Evolutionary conservation across 2,888 invertebrate species (phyloP), one percentile per base, ranked within the genome.

Genomic region (Perizoma affinitatum): DNA sequence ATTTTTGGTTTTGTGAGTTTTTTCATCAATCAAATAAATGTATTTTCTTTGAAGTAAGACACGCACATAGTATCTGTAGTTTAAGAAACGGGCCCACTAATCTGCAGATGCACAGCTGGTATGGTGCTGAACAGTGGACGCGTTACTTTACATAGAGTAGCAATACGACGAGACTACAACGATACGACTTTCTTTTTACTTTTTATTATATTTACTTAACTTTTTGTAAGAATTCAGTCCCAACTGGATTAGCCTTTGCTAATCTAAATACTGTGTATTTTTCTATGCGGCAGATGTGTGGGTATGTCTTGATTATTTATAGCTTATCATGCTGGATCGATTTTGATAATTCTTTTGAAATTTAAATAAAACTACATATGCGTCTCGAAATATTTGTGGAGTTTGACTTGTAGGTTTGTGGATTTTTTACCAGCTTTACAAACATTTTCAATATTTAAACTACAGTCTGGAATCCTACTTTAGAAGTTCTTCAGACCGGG

Each of bases 121-220:
- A n/a, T 35, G 4, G n/a, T 10, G 4, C n/a, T 6, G 46, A 9
- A 36, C 9, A 38, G 48, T 61, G 48, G 10, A 40, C 22, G 34
- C 44, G 44, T 43, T 10, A 22, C 47, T 53, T 49, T 6, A 44
- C 41, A 7, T 61, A 54, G 36, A 49, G 36, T 53, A 61, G 48
- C 48, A 43, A 11, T 56, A 58, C 63, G 38, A 53, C 22, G 70
- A 77, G 49, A 69, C 71, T 72, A 84, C 78, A 82, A 83, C 77
- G 74, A 84, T 72, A 72, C 63, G 53, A 83, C 78, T 82, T 84
- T 76, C 2, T 51, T 74, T 81, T 76, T 78, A 78, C 69, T 75
- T 67, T 69, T 77, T 76, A 50, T 22, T 52, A 33, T 78, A 71
- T 74, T 74, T 70, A 62, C 51, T 42, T 50, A 38, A 43, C 53